These are phyloP conservation scores for Nomada flava DNA, from an alignment of 2,888 invertebrate species.

Conservation along the genomic window DNA sequence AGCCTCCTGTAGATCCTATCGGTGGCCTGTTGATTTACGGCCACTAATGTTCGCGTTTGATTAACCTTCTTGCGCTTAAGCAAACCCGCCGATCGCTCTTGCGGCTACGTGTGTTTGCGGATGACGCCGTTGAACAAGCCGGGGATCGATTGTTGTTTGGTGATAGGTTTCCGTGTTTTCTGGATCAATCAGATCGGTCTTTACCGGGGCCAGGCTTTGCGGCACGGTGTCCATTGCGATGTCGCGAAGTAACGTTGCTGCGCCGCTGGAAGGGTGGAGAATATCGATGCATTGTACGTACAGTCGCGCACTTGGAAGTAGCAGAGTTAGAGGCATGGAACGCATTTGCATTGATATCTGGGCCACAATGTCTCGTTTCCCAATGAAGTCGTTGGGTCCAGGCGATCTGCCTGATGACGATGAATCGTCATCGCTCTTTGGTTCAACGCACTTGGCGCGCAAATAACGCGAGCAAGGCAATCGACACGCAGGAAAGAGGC, in stretches of 20 bases:
- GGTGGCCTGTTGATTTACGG: slow-evolving; percentile 13
- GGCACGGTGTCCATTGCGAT: too few relatives aligned
- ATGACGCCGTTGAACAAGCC: neutral
- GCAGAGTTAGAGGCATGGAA: slow-evolving; percentile 53
- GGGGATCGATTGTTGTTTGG: neutral
- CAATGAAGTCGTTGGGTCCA: slow-evolving; percentile 71
- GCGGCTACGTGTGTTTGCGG: neutral
- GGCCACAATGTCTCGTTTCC: slow-evolving; percentile 76
- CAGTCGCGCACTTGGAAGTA: neutral
- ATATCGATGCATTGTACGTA: neutral
- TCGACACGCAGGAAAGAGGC: slow-evolving; percentile 7
- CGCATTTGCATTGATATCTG: slow-evolving; percentile 72
- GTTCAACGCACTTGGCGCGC: slow-evolving; percentile 72
- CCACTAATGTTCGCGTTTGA: slow-evolving; percentile 6
- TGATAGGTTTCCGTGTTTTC: neutral
- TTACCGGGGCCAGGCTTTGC: neutral
- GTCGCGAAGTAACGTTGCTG: neutral
- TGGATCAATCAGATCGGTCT: neutral
- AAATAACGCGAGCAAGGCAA: slow-evolving; percentile 43
- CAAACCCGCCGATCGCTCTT: neutral
- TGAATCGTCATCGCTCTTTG: slow-evolving; percentile 69
- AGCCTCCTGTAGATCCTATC: slow-evolving; percentile 4
- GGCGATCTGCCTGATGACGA: slow-evolving; percentile 69
- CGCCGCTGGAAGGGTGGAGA: neutral
- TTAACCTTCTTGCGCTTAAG: slow-evolving; percentile 16